phyloP scores from a whole-genome alignment of 2,113 vertebrate species.

The Zosterops japonicus region DNA sequence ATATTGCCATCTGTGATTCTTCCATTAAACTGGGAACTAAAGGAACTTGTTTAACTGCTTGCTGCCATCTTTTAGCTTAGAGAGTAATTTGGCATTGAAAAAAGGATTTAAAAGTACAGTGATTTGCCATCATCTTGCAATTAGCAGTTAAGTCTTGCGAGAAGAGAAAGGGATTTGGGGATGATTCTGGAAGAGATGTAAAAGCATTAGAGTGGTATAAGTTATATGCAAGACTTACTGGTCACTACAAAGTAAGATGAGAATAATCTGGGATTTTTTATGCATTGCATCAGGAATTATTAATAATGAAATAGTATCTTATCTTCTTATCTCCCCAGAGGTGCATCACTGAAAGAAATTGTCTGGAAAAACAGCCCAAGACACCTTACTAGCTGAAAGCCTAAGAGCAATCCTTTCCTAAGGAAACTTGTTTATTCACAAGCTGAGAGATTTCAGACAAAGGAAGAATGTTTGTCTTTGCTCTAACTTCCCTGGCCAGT shows the following conservation, averaged over 20 bases:
- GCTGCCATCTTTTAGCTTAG: neutral
- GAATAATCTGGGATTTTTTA: neutral
- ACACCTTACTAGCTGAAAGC: neutral
- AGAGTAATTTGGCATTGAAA: slow-evolving; percentile 18
- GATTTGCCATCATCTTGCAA: neutral
- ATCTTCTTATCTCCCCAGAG: neutral
- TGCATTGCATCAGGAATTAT: neutral
- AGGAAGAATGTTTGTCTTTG: neutral
- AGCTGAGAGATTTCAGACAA: neutral
- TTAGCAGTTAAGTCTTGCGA: neutral
- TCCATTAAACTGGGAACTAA: slow-evolving; percentile 35
- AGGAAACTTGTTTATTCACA: neutral
- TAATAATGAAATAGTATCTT: neutral
- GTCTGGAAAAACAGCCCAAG: neutral
- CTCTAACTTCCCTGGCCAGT: neutral
- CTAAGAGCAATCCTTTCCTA: neutral
- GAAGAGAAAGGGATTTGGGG: neutral
- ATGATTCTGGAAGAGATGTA: neutral
- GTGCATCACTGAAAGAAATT: neutral
- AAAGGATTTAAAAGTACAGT: neutral
- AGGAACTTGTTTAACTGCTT: slow-evolving; percentile 12
- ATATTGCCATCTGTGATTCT: neutral
- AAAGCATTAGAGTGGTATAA: neutral
- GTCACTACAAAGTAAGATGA: neutral
- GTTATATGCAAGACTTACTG: neutral